Evolutionary conservation across 2,113 vertebrate genomes (phyloP), one percentile per base, ranked within the genome.

Genomic region (Oxyura jamaicensis): DNA sequence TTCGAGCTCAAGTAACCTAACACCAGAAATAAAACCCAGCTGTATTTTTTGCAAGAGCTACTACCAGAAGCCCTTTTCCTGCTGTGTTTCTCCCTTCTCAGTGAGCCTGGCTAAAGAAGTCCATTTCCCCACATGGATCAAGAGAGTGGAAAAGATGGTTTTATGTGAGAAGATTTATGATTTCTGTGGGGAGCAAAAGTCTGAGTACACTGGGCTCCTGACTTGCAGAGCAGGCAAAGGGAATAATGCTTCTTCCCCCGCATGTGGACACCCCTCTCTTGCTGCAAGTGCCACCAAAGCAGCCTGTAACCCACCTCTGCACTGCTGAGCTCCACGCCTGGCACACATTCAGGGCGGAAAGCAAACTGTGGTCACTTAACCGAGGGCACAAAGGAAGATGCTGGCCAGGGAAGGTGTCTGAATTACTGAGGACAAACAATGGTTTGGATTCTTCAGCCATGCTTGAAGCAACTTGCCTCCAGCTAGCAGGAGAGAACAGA

Each of bases 351-450:
- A 8, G 35, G 35, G 35, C 16, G 7, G 59, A 62, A 62, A 23
- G 16, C 25, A 39, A 63, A 63, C 36, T 28, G 60, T 28, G 36
- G 60, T 36, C 60, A 39, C 25, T 18, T 63, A 17, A 41, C 36
- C 11, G 9, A n/a, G 12, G 58, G 65, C n/a, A 22, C 42, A 23
- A 7, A 17, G 5, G 2, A 17, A 46, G 50, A 33, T 13, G 28
- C 1, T 8, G 13, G 29, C 36, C 19, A 31, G 73, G 73, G 31
- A 20, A 52, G 36, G 53, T 8, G 5, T 31, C 29, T 0, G 0
- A 9, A 12, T 7, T 10, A 53, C 35, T n/a, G 6, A n/a, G 71
- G 60, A 20, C 60, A 28, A 29, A 31, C 8, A 13, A 5, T 10
- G 3, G 33, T 10, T 19, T 13, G 23, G n/a, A 29, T 18, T 53